These are phyloP conservation scores for Desmodus rotundus DNA, from an alignment of 2,113 vertebrate genomes.

Conservation along the genomic window DNA sequence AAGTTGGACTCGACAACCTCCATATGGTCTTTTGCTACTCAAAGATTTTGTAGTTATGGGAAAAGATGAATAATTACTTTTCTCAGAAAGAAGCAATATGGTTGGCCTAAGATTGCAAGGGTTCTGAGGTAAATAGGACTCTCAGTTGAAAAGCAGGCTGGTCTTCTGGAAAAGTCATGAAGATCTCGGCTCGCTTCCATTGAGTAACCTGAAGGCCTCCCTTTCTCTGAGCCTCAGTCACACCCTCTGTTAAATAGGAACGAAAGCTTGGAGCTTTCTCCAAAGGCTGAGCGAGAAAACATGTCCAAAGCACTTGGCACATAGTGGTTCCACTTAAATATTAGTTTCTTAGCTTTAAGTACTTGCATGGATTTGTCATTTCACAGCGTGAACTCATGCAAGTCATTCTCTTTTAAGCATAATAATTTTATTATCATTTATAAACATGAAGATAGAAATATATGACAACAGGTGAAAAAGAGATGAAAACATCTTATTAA, in stretches of 20 bases:
- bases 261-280: background rate
- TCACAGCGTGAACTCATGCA: background rate
- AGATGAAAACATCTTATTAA: background rate
- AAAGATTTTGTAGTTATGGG: constrained; percentile 39
- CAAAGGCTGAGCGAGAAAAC: background rate
- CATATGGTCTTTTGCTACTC: constrained; percentile 47
- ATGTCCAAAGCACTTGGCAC: background rate
- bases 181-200: background rate
- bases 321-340: background rate
- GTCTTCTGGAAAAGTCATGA: background rate
- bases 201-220: background rate
- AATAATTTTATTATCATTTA: background rate
- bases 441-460: background rate
- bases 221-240: background rate
- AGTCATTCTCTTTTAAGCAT: background rate
- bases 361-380: background rate
- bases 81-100: background rate
- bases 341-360: constrained; percentile 39
- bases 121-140: constrained; percentile 26
- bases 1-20: constrained; percentile 24
- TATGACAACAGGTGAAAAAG: background rate
- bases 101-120: background rate
- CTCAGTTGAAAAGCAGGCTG: background rate
- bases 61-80: constrained; percentile 25
- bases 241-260: constrained; percentile 31